Evolutionary conservation across 2,113 vertebrate genomes (phyloP).

Genomic region (Pipra filicauda): DNA sequence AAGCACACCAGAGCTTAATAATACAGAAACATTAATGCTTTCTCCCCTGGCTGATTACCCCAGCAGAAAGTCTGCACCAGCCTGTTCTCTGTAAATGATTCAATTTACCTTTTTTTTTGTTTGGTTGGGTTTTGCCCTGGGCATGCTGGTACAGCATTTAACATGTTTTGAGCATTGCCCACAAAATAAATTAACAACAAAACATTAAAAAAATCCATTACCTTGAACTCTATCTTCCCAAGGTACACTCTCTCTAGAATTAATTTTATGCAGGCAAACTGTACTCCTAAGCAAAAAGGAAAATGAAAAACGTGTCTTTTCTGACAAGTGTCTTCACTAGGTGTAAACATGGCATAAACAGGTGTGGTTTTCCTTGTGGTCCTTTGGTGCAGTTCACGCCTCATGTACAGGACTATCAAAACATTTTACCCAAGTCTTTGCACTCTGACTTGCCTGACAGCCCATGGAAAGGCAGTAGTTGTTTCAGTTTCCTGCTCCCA

Average conservation of each 20-base stretch:
- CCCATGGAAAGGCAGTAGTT: not conserved
- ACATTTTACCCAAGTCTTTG: not conserved
- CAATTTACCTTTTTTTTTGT: not conserved
- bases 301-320: not conserved
- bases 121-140: not conserved
- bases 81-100: not conserved
- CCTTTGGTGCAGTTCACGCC: not conserved
- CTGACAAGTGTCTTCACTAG: not conserved
- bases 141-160: not conserved
- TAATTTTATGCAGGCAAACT: not conserved
- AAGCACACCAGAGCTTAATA: conserved; percentile 46
- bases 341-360: not conserved
- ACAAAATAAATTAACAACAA: not conserved
- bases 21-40: conserved; percentile 17
- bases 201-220: not conserved
- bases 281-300: not conserved
- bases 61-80: conserved; percentile 30
- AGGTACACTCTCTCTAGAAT: not conserved
- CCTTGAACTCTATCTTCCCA: not conserved
- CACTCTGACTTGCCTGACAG: not conserved
- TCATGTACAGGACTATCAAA: not conserved
- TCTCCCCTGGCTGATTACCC: conserved; percentile 17
- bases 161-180: not conserved
- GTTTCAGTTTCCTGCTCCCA: not conserved
- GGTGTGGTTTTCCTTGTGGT: not conserved